A percentile compares a stretch with the other conserved stretches of the same genome.
phyloP scores from a whole-genome alignment of 2,113 vertebrate genomes.

The Dryoscopus gambensis region DNA sequence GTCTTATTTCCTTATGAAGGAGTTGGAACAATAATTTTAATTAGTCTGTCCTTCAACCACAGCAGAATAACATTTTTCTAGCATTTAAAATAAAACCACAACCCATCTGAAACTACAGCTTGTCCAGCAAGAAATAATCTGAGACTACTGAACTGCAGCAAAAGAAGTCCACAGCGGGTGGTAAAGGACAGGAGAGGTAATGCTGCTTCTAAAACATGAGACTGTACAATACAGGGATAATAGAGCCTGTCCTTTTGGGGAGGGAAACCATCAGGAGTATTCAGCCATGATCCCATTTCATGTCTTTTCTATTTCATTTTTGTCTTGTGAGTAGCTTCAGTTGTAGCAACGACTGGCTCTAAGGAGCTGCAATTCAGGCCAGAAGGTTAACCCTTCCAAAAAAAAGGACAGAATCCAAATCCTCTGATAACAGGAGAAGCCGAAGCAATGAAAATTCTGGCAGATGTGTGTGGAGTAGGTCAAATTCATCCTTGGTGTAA shows the following conservation, averaged over 20 bases:
- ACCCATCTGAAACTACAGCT: neutral
- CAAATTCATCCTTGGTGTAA: neutral
- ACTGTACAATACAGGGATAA: neutral
- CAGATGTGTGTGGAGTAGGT: neutral
- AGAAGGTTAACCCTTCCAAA: neutral
- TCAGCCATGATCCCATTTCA: neutral
- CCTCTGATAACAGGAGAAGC: neutral
- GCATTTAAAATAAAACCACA: neutral
- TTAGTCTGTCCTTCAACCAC: neutral
- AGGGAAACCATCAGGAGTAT: neutral
- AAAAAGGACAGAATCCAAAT: neutral
- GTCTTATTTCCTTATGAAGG: neutral
- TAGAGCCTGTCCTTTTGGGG: neutral
- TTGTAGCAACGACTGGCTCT: neutral
- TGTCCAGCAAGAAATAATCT: neutral
- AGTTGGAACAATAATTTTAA: neutral
- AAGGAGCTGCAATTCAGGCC: neutral
- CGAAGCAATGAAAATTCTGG: neutral
- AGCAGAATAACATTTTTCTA: conserved; percentile 23
- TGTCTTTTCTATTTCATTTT: neutral
- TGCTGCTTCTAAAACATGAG: neutral
- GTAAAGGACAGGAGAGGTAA: neutral
- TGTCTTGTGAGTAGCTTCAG: neutral
- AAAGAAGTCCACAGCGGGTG: neutral
- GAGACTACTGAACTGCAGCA: neutral